Percentiles rank a stretch among this genome's conserved stretches.
Conservation (phyloP, 2,113 vertebrate genomes). For the Apodemus sylvaticus region DNA sequence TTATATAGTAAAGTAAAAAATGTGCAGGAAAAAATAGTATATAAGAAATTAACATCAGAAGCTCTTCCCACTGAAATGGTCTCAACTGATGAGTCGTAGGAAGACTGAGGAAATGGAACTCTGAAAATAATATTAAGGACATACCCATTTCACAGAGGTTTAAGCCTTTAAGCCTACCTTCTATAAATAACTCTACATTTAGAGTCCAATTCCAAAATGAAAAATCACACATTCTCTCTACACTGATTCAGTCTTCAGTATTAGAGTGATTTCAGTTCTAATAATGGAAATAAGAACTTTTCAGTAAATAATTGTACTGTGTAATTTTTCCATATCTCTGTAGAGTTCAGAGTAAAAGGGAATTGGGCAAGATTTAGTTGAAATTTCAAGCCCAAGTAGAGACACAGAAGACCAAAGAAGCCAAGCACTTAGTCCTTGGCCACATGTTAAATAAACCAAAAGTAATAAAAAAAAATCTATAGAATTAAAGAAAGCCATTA, state of each 20-base stretch:
- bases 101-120: not conserved
- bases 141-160: not conserved
- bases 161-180: not conserved
- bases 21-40: slow-evolving; percentile 89
- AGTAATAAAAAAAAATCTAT: slow-evolving; percentile 15
- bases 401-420: not conserved
- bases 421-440: not conserved
- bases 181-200: no score
- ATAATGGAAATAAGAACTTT: not conserved
- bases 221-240: not conserved
- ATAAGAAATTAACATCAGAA: slow-evolving; percentile 82
- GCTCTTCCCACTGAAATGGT: not conserved
- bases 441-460: slow-evolving; percentile 5
- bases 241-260: not conserved
- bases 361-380: not conserved
- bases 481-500: not conserved
- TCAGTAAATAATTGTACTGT: not conserved
- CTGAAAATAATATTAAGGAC: not conserved
- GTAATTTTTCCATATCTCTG: not conserved
- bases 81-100: not conserved
- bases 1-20: slow-evolving; percentile 82
- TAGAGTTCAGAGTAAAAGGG: not conserved
- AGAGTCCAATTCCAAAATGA: not conserved
- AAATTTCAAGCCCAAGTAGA: not conserved
- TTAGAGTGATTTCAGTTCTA: not conserved